Conservation (phyloP, 1,140 invertebrate species). For the Steinernema khuongi region DNA sequence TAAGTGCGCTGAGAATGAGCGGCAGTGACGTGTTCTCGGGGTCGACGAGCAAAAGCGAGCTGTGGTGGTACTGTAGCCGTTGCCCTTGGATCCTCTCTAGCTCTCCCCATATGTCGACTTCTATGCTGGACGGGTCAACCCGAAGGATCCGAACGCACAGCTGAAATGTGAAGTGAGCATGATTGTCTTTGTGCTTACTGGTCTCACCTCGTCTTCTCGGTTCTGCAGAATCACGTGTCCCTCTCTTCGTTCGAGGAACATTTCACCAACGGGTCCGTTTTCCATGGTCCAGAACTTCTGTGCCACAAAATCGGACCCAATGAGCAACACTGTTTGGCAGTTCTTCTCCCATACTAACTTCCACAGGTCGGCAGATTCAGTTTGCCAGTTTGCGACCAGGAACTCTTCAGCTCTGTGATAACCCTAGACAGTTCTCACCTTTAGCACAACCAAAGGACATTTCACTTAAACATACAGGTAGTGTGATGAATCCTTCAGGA, state of each 20-base stretch:
- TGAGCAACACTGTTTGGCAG: slow-evolving; percentile 45
- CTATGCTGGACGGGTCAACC: slow-evolving; percentile 35
- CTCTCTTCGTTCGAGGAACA: slow-evolving; percentile 29
- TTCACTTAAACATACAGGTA: slow-evolving; percentile 34
- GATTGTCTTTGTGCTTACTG: slow-evolving; percentile 11
- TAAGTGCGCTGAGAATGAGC: slow-evolving; percentile 51
- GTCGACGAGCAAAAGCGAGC: slow-evolving; percentile 42
- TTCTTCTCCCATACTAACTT: slow-evolving; percentile 38
- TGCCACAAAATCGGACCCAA: slow-evolving; percentile 33
- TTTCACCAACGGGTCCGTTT: slow-evolving; percentile 19
- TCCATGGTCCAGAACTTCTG: slow-evolving; percentile 18
- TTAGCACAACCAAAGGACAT: background rate
- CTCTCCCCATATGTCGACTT: slow-evolving; percentile 50
- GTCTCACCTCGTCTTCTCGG: slow-evolving; percentile 26
- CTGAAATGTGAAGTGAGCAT: slow-evolving; percentile 19
- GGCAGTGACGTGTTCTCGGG: slow-evolving; percentile 39
- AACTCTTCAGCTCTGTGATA: slow-evolving; percentile 56
- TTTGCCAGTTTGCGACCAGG: slow-evolving; percentile 42
- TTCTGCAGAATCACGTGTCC: slow-evolving; percentile 42
- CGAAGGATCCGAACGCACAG: slow-evolving; percentile 49
- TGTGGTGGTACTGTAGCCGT: slow-evolving; percentile 39
- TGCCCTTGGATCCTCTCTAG: slow-evolving; percentile 50
- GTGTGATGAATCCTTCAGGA: slow-evolving; percentile 23
- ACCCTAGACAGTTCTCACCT: slow-evolving; percentile 36
- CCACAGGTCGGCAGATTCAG: slow-evolving; percentile 47